Evolutionary conservation across 2,113 vertebrate genomes (phyloP).

Genomic region (Sitta europaea): DNA sequence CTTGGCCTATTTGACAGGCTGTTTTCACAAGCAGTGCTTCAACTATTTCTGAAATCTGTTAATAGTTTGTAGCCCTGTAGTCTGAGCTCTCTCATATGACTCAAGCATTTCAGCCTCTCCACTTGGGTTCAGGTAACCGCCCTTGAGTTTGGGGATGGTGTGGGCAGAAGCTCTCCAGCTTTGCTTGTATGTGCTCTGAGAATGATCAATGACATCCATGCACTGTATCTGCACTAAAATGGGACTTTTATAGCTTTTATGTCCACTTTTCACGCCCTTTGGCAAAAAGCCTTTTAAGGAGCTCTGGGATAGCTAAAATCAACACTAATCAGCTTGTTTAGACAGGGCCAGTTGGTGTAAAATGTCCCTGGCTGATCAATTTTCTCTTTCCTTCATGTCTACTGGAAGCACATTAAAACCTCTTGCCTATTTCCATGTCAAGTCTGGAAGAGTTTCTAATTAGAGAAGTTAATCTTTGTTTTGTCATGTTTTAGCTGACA

Average conservation of each 20-base stretch:
- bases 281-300: not conserved
- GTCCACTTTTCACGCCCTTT: not conserved
- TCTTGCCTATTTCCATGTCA: not conserved
- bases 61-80: not conserved
- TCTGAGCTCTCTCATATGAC: not conserved
- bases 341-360: not conserved
- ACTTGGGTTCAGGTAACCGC: not conserved
- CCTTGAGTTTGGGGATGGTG: not conserved
- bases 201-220: not conserved
- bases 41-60: not conserved
- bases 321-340: not conserved
- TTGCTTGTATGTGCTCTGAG: not conserved
- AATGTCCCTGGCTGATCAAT: not conserved
- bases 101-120: not conserved
- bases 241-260: not conserved
- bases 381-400: not conserved
- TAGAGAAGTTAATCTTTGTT: not conserved
- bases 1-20: not conserved
- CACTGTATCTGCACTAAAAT: not conserved
- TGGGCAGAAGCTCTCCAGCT: not conserved
- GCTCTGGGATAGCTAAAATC: not conserved
- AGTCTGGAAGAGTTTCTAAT: not conserved
- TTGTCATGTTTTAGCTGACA: not conserved
- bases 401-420: not conserved
- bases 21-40: not conserved